Evolutionary conservation across 2,113 vertebrate species (phyloP).

Genomic region (Pseudorasbora parva): DNA sequence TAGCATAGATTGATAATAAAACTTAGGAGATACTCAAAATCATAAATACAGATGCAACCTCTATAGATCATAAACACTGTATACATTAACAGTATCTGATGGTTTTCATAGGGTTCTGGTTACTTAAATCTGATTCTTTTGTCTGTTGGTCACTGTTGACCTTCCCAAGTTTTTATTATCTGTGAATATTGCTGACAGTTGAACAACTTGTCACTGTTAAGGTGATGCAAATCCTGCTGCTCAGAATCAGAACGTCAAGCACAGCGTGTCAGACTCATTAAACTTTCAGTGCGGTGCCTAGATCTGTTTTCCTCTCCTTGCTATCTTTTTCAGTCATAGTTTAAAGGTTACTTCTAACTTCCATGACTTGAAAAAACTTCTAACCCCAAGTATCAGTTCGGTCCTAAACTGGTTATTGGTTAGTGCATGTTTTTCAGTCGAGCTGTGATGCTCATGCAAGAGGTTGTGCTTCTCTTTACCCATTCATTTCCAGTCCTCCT

Average conservation of each 20-base stretch:
- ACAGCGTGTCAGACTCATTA: constrained; percentile 29
- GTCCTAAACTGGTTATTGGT: not conserved
- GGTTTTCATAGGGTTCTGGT: not conserved
- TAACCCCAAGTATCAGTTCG: not conserved
- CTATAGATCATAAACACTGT: not conserved
- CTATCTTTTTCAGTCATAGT: constrained; percentile 21
- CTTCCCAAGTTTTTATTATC: not conserved
- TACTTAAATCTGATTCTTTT: not conserved
- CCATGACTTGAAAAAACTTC: constrained; percentile 15
- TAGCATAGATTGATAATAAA: not conserved
- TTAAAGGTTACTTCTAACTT: constrained; percentile 16
- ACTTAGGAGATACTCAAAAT: not conserved
- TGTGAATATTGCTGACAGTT: not conserved
- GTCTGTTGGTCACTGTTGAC: not conserved
- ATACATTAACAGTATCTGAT: too few relatives aligned
- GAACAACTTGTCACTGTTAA: not conserved
- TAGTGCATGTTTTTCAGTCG: not conserved
- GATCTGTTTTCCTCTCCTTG: constrained; percentile 26
- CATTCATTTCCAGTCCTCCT: not conserved
- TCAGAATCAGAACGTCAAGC: not conserved
- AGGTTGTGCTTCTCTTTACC: not conserved
- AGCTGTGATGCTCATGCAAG: too few relatives aligned
- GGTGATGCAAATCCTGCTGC: not conserved
- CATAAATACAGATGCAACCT: not conserved
- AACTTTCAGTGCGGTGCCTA: constrained; percentile 25